Evolutionary conservation across 2,888 invertebrate genomes (phyloP).

Genomic region (Phaedon cochleariae): DNA sequence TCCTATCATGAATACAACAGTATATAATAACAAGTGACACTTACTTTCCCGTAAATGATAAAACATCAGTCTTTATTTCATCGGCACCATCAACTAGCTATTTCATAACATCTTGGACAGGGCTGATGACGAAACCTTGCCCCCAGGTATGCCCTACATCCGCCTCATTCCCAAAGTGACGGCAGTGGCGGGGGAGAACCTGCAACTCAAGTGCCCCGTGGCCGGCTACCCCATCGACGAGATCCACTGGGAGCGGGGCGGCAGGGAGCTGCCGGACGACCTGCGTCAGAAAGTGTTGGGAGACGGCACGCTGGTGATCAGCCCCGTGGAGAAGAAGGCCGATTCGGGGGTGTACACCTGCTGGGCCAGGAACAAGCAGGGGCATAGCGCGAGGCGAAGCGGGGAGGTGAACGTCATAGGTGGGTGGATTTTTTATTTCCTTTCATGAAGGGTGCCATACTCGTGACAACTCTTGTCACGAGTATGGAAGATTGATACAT

Average conservation of each 20-base stretch:
- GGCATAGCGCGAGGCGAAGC: slow-evolving; percentile 76
- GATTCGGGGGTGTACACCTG: slow-evolving; percentile 85
- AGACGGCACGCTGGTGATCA: slow-evolving; percentile 79
- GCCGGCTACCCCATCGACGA: slow-evolving; percentile 84
- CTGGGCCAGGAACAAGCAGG: slow-evolving; percentile 80
- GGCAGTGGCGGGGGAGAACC: slow-evolving; percentile 79
- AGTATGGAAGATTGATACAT: too few species aligned
- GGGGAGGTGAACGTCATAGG: slow-evolving; percentile 82
- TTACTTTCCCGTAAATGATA: too few species aligned
- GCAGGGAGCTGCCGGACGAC: slow-evolving; percentile 79
- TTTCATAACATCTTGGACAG: too few species aligned
- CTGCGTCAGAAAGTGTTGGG: slow-evolving; percentile 77
- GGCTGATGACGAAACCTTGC: too few species aligned
- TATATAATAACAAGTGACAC: too few species aligned
- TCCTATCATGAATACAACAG: too few species aligned
- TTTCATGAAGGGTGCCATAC: not conserved
- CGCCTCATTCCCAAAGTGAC: slow-evolving; percentile 82
- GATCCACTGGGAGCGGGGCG: slow-evolving; percentile 81
- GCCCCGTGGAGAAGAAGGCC: slow-evolving; percentile 76
- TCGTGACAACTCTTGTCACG: too few species aligned
- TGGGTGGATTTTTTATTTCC: slow-evolving; percentile 61
- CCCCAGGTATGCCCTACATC: slow-evolving; percentile 78
- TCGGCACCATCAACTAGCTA: too few species aligned
- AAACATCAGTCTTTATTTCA: too few species aligned
- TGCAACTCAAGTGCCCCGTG: slow-evolving; percentile 81